A percentile compares a stretch with the other conserved stretches of the same genome.
Evolutionary conservation across 1,140 invertebrate species (phyloP).

Genomic region (Myzus persicae): DNA sequence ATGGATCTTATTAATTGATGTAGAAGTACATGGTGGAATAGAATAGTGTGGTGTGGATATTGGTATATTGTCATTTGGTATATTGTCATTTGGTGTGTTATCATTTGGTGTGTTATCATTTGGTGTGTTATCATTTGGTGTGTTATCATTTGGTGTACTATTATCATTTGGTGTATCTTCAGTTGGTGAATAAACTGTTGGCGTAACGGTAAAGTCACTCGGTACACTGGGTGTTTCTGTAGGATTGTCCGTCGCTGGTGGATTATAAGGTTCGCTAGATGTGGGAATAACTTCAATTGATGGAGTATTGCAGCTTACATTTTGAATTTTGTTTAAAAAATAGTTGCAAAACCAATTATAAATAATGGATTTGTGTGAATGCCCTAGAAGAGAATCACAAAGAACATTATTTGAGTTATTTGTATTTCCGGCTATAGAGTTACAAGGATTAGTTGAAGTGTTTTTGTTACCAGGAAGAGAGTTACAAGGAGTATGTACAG

Average conservation of each 20-base stretch:
- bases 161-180: neutral
- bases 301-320: neutral
- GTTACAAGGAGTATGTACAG: neutral
- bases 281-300: neutral
- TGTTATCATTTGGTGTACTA: neutral
- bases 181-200: neutral
- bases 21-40: neutral
- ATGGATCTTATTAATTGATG: neutral
- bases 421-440: neutral
- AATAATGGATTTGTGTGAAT: neutral
- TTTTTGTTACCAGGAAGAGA: neutral
- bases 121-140: too few species aligned
- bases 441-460: neutral
- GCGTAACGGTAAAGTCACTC: neutral
- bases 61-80: neutral
- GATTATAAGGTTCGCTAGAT: neutral
- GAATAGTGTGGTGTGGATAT: neutral
- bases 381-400: neutral
- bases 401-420: neutral
- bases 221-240: neutral
- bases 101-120: neutral
- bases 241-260: neutral
- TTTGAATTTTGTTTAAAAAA: neutral
- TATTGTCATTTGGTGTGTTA: neutral
- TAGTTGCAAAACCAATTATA: neutral